A percentile compares a stretch with the other conserved stretches of the same genome.
Conservation (phyloP, 2,113 vertebrate species). For the Oplegnathus fasciatus region DNA sequence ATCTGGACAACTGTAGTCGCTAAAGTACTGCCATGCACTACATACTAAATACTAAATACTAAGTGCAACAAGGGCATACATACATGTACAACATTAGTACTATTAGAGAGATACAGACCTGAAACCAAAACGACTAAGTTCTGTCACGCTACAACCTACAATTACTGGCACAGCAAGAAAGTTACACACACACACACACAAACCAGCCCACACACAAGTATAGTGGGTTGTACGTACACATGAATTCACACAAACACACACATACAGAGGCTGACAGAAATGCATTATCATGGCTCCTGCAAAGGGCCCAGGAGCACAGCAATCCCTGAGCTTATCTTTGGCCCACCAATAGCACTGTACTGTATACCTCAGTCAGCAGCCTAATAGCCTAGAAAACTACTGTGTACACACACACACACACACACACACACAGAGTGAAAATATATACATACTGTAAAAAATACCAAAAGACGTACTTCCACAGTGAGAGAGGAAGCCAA, state of each 20-base stretch:
- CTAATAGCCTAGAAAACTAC: conserved; percentile 48
- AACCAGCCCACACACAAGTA: background rate
- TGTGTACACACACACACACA: conserved; percentile 9
- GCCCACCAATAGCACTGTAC: conserved; percentile 49
- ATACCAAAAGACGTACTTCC: conserved; percentile 9
- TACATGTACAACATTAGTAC: no score
- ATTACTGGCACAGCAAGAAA: background rate
- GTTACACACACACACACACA: background rate
- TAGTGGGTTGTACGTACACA: background rate
- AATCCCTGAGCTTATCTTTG: conserved; percentile 74
- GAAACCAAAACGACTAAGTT: background rate
- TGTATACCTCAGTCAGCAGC: conserved; percentile 57
- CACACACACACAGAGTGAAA: conserved; percentile 7
- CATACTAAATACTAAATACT: no score
- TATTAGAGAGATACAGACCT: background rate
- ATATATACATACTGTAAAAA: conserved; percentile 33
- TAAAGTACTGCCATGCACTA: no score
- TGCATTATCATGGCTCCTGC: conserved; percentile 63
- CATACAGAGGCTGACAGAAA: conserved; percentile 57
- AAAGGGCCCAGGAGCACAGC: conserved; percentile 63
- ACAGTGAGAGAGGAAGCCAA: conserved; percentile 19
- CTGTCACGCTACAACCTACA: background rate
- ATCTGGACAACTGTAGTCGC: no score
- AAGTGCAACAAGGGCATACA: no score
- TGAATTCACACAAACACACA: background rate